A percentile compares a stretch with the other conserved stretches of the same genome.
phyloP scores from a whole-genome alignment of 2,113 vertebrate genomes.

The Ceratotherium simum region DNA sequence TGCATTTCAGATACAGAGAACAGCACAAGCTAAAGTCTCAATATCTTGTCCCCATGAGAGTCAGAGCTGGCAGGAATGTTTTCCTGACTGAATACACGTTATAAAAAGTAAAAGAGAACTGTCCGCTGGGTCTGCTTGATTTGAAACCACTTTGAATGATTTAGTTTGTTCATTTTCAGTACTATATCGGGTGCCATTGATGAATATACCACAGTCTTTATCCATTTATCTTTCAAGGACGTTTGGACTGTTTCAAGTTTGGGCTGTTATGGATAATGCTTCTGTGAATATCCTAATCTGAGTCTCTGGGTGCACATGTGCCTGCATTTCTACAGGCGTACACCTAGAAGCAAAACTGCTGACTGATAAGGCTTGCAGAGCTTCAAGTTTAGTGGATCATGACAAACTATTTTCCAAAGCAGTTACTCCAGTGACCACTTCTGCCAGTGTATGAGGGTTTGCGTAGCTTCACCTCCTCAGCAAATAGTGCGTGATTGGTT shows the following conservation, averaged over 20 bases:
- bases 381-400: neutral
- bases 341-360: neutral
- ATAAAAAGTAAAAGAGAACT: neutral
- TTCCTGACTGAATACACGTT: neutral
- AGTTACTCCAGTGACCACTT: neutral
- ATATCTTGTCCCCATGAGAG: neutral
- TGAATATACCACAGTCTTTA: neutral
- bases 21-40: neutral
- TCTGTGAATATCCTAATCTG: neutral
- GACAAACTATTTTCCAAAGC: neutral
- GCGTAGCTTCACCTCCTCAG: neutral
- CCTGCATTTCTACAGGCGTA: neutral
- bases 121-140: too few relatives aligned
- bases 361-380: neutral
- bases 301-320: neutral
- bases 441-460: too few relatives aligned
- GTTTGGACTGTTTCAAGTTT: neutral
- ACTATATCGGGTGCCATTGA: neutral
- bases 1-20: neutral
- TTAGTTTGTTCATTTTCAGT: neutral
- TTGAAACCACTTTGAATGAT: neutral
- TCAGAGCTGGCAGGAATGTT: neutral
- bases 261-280: neutral
- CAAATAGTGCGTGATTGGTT: neutral
- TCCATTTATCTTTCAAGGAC: neutral